These are phyloP conservation scores for Argopecten irradians DNA, from an alignment of 1,140 invertebrate genomes.

Conservation along the genomic window DNA sequence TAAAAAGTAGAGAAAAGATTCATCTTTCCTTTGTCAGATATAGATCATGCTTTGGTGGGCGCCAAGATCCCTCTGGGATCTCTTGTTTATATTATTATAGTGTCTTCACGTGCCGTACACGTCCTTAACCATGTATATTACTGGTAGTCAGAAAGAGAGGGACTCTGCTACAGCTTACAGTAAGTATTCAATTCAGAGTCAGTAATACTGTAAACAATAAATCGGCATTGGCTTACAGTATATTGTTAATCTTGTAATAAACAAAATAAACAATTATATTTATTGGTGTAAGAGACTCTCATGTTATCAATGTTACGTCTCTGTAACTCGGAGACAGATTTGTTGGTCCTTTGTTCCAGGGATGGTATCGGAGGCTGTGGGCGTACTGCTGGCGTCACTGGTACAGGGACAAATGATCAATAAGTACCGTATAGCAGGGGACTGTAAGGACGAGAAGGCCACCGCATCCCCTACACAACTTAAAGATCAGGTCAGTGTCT, in stretches of 20 bases:
- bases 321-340: background rate
- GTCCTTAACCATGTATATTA: slow-evolving; percentile 73
- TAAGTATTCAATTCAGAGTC: slow-evolving; percentile 53
- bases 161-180: slow-evolving; percentile 72
- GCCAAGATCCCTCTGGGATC: background rate
- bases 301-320: background rate
- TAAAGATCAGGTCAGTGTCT: slow-evolving; percentile 54
- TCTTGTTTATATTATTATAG: slow-evolving; percentile 50
- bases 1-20: too few relatives aligned
- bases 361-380: slow-evolving; percentile 72
- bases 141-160: slow-evolving; percentile 67
- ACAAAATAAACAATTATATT: too few relatives aligned
- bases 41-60: too few relatives aligned
- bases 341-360: slow-evolving; percentile 53
- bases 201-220: too few relatives aligned
- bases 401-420: slow-evolving; percentile 69
- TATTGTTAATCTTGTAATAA: too few relatives aligned
- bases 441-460: slow-evolving; percentile 53
- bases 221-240: too few relatives aligned
- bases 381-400: slow-evolving; percentile 67
- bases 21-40: too few relatives aligned
- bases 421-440: slow-evolving; percentile 59
- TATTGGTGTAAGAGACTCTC: too few relatives aligned
- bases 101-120: slow-evolving; percentile 75
- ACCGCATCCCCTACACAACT: slow-evolving; percentile 35